Conservation (phyloP, 2,888 invertebrate genomes). For the Luffia ferchaultella region DNA sequence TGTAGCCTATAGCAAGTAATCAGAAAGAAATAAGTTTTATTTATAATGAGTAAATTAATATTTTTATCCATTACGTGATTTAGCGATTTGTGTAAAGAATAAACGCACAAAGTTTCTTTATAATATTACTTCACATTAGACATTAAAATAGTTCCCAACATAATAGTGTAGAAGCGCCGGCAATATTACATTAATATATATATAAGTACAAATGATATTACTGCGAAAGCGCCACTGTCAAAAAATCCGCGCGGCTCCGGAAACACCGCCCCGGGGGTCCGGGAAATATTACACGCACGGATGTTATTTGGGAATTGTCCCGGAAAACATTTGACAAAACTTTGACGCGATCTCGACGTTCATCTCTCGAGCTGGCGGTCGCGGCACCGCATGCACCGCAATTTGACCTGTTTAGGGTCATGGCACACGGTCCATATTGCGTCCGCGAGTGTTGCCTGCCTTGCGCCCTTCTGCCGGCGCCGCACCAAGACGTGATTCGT, state of each 20-base stretch:
- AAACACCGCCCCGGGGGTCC: conserved; percentile 20
- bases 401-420: conserved; percentile 1
- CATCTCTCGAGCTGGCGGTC: conserved; percentile 8
- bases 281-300: conserved; percentile 36
- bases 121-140: background rate
- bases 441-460: background rate
- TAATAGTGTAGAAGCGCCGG: background rate
- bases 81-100: too few relatives aligned
- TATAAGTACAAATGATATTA: background rate
- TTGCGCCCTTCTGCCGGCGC: conserved; percentile 23
- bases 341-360: conserved; percentile 23
- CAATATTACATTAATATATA: background rate
- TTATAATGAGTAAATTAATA: too few relatives aligned
- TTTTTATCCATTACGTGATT: too few relatives aligned
- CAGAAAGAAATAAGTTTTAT: too few relatives aligned
- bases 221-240: background rate
- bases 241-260: conserved; percentile 5
- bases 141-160: background rate
- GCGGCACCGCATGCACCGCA: background rate
- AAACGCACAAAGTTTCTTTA: too few relatives aligned
- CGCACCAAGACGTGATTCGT: conserved; percentile 40
- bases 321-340: conserved; percentile 37
- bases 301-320: conserved; percentile 33
- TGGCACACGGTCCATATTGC: conserved; percentile 23
- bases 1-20: too few relatives aligned